Evolutionary conservation across 2,888 invertebrate genomes (phyloP), one percentile per base, ranked within the genome.

Genomic region (Mesorhabditis belari): DNA sequence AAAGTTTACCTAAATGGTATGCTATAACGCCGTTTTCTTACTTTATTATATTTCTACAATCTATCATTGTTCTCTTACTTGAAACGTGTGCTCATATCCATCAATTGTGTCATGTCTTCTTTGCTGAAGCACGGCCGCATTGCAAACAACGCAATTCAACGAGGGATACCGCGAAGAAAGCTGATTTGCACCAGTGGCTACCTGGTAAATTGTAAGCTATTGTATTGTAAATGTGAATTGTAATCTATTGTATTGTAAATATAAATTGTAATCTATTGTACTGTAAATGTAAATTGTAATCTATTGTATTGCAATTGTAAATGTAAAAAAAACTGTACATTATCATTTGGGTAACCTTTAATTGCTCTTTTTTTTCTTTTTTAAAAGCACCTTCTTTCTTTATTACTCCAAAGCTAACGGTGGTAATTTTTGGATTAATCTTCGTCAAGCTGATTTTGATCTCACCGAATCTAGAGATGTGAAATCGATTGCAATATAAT

Each of bases 1-100:
- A 58, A 79, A 79, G 62, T 80, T 80, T 54, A 79, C 71, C 78
- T 79, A 61, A 50, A 73, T 65, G 4, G n/a, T 19, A 6, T 50
- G 19, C 21, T 23, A 50, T 50, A 19, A 9, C 12, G 1, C 1
- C 17, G 2, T 1, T 21, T 59, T n/a, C n/a, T n/a, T n/a, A n/a
- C n/a, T n/a, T n/a, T n/a, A n/a, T n/a, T n/a, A n/a, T n/a, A n/a
- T n/a, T n/a, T n/a, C n/a, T n/a, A n/a, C n/a, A n/a, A n/a, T n/a
- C n/a, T n/a, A 9, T 9, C 6, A 50, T n/a, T 5, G 21, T 21
- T 35, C 23, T 19, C 49, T 53, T 23, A 77, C 79, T 69, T 79
- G 78, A 61, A 79, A 75, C 26, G 75, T 75, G 24, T 71, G 63
- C 61, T 80, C 80, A 25, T 75, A 58, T 29, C 79, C 77, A 57